Conservation (phyloP, 2,797 vertebrate species). For the Rhodeus uyekii region DNA sequence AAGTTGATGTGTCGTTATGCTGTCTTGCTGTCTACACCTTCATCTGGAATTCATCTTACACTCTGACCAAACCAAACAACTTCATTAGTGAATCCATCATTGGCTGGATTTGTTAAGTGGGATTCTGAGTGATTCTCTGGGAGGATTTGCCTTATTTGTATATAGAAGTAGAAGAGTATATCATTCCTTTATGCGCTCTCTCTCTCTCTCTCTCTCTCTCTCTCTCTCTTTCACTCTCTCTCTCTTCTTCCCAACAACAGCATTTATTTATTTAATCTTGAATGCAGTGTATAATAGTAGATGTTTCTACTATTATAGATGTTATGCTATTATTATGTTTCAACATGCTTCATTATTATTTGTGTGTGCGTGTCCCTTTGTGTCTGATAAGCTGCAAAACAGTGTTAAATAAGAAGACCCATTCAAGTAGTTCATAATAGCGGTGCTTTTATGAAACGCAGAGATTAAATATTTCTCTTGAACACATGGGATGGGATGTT, state of each 20-base stretch:
- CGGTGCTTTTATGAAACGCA: background rate
- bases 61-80: slow-evolving; percentile 16
- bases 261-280: background rate
- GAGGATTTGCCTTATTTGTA: background rate
- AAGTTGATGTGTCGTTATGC: background rate
- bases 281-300: background rate
- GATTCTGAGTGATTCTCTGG: slow-evolving; percentile 4
- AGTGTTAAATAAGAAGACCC: background rate
- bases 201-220: slow-evolving; percentile 50
- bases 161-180: slow-evolving; percentile 1
- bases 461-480: background rate
- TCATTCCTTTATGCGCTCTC: no score
- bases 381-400: background rate
- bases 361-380: background rate
- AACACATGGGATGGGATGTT: no score
- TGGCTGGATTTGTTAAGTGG: slow-evolving; percentile 23
- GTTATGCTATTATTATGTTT: no score
- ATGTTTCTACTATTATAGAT: background rate
- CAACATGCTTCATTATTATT: no score
- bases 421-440: background rate
- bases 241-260: slow-evolving; percentile 29
- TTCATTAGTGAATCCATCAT: background rate
- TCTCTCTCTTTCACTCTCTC: slow-evolving; percentile 49
- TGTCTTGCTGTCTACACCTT: slow-evolving; percentile 1
- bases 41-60: slow-evolving; percentile 10